Evolutionary conservation across 2,888 invertebrate genomes (phyloP), one percentile per base, ranked within the genome.

Genomic region (Habroteleia sp.): DNA sequence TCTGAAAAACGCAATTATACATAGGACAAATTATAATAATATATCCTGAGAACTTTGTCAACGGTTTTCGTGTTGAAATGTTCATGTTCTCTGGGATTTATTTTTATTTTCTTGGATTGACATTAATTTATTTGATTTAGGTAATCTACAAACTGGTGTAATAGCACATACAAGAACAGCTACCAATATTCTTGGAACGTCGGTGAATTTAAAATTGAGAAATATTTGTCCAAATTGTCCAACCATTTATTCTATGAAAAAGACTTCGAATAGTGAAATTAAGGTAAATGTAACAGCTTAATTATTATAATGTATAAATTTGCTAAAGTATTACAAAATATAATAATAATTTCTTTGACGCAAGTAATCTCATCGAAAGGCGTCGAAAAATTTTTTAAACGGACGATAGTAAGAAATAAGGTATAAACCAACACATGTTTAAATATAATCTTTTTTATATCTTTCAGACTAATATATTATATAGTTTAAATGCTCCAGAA

Each of bases 131-230:
- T 29, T 29, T 29, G 14, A 3, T 41, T 6, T 29, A 85, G 87
- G 83, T 66, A 74, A 84, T 74, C 52, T 87, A 33, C 84, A 80
- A 77, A 84, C 84, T 60, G 88, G 88, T 14, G 33, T 86, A 25
- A 83, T 82, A 10, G 82, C 81, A 2, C 87, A 87, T 52, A 81
- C 82, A n/a, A 80, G 84, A 76, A 87, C 87, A 35, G 72, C 82
- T 1, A 88, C 88, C 4, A 83, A 79, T 31, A 83, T 88, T 63
- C 79, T 77, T 76, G 87, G 88, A 25, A 1, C 46, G 23, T 31
- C 10, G 0, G 16, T 62, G 1, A 54, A 54, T 23, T 54, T 62
- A 1, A 71, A 71, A 62, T 48, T 62, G 17, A 52, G 68, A 2
- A 33, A 63, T 7, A 48, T 83, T 56, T 87, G 87, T 74, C 79